A percentile compares a stretch with the other conserved stretches of the same genome.
Conservation (phyloP, 2,797 vertebrate species). For the Ficedula albicollis region DNA sequence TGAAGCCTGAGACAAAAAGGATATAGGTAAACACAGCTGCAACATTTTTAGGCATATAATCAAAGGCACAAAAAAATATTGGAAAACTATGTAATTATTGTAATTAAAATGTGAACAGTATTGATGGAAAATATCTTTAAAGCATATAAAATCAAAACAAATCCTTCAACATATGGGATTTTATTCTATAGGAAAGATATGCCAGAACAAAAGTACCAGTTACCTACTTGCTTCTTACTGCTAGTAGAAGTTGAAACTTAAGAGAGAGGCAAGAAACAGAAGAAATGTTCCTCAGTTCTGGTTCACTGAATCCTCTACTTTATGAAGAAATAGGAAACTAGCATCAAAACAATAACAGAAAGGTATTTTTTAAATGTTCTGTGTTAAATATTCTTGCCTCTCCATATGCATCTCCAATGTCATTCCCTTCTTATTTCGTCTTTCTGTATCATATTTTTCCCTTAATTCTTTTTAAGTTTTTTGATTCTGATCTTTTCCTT, state of each 20-base stretch:
- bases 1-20: conserved; percentile 79
- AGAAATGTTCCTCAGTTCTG: background rate
- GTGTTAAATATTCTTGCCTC: background rate
- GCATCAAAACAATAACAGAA: background rate
- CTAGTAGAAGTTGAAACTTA: background rate
- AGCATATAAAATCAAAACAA: conserved; percentile 73
- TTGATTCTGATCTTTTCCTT: background rate
- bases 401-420: background rate
- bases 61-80: conserved; percentile 81
- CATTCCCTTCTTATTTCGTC: background rate
- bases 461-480: background rate
- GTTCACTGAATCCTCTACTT: background rate
- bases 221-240: background rate
- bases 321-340: conserved; percentile 13
- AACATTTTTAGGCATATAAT: conserved; percentile 80
- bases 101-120: conserved; percentile 83
- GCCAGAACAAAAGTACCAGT: background rate
- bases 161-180: conserved; percentile 19
- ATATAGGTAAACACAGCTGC: conserved; percentile 86
- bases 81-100: conserved; percentile 84
- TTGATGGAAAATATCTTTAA: conserved; percentile 80
- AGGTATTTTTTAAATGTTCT: background rate
- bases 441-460: background rate
- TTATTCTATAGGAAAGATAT: background rate
- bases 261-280: background rate